Percentiles rank a stretch among this genome's conserved stretches.
Conservation (phyloP, 2,888 invertebrate species). For the Ryuthela nishihirai region DNA sequence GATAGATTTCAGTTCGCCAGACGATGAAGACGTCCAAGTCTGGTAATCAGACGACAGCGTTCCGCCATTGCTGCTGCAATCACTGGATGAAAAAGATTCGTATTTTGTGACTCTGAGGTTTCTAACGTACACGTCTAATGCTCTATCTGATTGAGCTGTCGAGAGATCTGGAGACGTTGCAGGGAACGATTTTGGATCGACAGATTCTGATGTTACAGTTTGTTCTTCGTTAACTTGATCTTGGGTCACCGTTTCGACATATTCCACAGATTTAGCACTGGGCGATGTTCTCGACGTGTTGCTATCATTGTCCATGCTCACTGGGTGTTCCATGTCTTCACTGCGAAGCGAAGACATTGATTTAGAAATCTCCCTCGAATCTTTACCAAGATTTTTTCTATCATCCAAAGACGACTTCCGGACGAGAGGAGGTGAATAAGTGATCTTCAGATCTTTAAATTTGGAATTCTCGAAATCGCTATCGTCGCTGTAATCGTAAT, state of each 20-base stretch:
- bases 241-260: no score
- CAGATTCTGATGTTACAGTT: no score
- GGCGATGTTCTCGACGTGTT: no score
- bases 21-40: slow-evolving; percentile 33
- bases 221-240: no score
- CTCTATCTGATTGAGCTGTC: no score
- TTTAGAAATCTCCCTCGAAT: slow-evolving; percentile 29
- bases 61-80: slow-evolving; percentile 31
- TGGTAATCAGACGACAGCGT: slow-evolving; percentile 30
- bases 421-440: slow-evolving; percentile 33
- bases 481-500: slow-evolving; percentile 40
- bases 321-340: no score
- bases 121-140: no score
- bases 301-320: no score
- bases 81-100: slow-evolving; percentile 27
- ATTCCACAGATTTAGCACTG: no score
- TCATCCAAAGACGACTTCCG: slow-evolving; percentile 12
- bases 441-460: slow-evolving; percentile 31
- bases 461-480: slow-evolving; percentile 24
- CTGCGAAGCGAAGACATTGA: slow-evolving; percentile 32
- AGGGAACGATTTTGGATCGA: no score
- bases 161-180: no score
- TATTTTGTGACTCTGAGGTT: no score
- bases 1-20: slow-evolving; percentile 39
- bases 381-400: slow-evolving; percentile 4